A percentile compares a stretch with the other conserved stretches of the same genome.
Conservation (phyloP, 1,140 invertebrate genomes). For the Drosophila sproati region DNA sequence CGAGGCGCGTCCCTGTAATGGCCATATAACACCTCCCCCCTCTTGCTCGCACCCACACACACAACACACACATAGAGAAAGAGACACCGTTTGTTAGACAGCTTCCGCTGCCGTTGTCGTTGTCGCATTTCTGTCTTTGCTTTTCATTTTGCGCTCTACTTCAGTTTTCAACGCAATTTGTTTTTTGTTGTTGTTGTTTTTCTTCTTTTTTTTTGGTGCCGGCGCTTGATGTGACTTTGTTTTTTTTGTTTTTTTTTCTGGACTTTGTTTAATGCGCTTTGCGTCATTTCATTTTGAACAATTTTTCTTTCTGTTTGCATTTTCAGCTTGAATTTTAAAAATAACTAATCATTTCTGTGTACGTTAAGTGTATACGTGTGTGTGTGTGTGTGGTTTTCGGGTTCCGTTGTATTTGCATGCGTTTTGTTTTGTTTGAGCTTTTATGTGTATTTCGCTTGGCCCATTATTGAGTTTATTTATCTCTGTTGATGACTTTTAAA, state of each 20-base stretch:
- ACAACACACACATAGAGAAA: slow-evolving; percentile 6
- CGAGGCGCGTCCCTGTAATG: slow-evolving; percentile 40
- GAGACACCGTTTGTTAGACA: slow-evolving; percentile 67
- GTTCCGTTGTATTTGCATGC: slow-evolving; percentile 71
- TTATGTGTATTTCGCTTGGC: slow-evolving; percentile 51
- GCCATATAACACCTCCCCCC: slow-evolving; percentile 25
- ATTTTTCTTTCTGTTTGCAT: slow-evolving; percentile 49
- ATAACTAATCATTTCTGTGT: slow-evolving; percentile 53
- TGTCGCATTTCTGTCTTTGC: slow-evolving; percentile 43
- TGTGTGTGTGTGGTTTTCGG: slow-evolving; percentile 15
- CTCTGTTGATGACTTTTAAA: slow-evolving; percentile 80
- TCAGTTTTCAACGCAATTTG: slow-evolving; percentile 54
- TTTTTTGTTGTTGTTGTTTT: slow-evolving; percentile 26
- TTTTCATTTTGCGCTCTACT: slow-evolving; percentile 64
- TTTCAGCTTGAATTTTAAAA: slow-evolving; percentile 69
- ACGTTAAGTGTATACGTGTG: neutral
- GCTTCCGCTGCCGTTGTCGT: slow-evolving; percentile 59
- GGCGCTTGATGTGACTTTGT: slow-evolving; percentile 48
- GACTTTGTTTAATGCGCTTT: slow-evolving; percentile 76
- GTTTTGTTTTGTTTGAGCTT: slow-evolving; percentile 45
- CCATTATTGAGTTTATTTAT: slow-evolving; percentile 79
- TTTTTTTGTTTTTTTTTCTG: slow-evolving; percentile 33
- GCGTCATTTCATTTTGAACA: slow-evolving; percentile 72
- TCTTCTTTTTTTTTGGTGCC: slow-evolving; percentile 25
- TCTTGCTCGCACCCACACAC: slow-evolving; percentile 30